phyloP scores from a whole-genome alignment of 2,797 vertebrate genomes.

The Euphonia xanthogaster region DNA sequence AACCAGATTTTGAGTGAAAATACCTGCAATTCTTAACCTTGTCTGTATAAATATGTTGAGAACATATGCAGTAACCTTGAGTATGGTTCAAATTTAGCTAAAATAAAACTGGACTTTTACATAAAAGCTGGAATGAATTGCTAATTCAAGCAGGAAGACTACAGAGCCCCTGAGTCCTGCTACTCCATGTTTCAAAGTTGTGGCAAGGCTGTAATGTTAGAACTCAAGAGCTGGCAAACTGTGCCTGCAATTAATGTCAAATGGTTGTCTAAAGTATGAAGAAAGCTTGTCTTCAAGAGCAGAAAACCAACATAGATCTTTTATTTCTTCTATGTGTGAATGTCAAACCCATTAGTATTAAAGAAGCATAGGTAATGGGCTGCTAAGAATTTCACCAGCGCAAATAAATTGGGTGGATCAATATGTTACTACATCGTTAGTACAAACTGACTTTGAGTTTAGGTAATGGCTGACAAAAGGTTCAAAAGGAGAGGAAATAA shows the following conservation, averaged over 20 bases:
- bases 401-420: neutral
- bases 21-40: neutral
- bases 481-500: neutral
- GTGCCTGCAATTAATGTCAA: neutral
- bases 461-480: neutral
- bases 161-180: neutral
- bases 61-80: neutral
- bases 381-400: neutral
- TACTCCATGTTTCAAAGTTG: neutral
- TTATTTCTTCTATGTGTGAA: neutral
- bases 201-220: neutral
- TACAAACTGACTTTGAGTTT: neutral
- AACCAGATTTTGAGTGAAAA: neutral
- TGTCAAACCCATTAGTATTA: neutral
- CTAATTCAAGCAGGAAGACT: neutral
- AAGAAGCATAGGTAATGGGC: neutral
- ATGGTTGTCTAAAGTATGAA: neutral
- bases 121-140: neutral
- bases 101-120: neutral
- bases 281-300: neutral
- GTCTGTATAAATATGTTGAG: neutral
- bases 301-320: neutral
- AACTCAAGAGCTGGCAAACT: neutral
- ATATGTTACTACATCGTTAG: neutral
- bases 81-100: neutral